These are phyloP conservation scores for Tetragnatha montana DNA, from an alignment of 2,888 invertebrate species.

Conservation along the genomic window DNA sequence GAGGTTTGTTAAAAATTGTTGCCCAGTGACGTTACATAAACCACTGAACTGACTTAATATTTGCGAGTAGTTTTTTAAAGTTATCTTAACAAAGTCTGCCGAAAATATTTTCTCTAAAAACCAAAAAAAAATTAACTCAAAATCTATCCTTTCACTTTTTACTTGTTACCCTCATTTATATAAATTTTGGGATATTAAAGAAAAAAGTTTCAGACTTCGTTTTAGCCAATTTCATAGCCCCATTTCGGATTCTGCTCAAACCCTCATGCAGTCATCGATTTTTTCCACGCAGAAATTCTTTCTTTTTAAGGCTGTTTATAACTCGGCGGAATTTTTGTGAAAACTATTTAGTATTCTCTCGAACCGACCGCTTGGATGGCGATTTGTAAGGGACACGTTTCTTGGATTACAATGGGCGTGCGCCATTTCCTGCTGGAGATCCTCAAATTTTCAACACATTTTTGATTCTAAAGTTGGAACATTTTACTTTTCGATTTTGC, in stretches of 20 bases:
- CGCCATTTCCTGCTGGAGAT: not conserved
- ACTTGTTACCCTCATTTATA: not conserved
- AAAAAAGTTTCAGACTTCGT: not conserved
- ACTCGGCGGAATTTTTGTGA: conserved; percentile 3
- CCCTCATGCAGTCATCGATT: conserved; percentile 35
- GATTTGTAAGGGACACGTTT: conserved; percentile 38
- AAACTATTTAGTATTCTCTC: conserved; percentile 43
- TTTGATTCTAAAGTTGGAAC: conserved; percentile 4
- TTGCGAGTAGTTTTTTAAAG: too few relatives aligned
- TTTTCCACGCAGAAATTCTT: not conserved
- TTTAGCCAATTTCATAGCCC: conserved; percentile 19
- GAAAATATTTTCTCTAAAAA: too few relatives aligned
- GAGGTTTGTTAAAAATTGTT: too few relatives aligned
- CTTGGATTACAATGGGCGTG: conserved; percentile 21
- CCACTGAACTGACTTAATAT: too few relatives aligned
- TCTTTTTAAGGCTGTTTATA: conserved; percentile 23
- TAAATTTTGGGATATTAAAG: not conserved
- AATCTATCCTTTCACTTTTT: not conserved
- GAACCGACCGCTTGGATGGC: not conserved
- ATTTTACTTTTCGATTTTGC: not conserved
- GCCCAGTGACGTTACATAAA: too few relatives aligned
- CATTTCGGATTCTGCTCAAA: conserved; percentile 43
- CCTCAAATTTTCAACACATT: conserved; percentile 17
- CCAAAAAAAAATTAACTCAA: too few relatives aligned
- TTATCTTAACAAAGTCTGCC: not conserved